Evolutionary conservation across 1,140 invertebrate species (phyloP).

Genomic region (Habropoda laboriosa): DNA sequence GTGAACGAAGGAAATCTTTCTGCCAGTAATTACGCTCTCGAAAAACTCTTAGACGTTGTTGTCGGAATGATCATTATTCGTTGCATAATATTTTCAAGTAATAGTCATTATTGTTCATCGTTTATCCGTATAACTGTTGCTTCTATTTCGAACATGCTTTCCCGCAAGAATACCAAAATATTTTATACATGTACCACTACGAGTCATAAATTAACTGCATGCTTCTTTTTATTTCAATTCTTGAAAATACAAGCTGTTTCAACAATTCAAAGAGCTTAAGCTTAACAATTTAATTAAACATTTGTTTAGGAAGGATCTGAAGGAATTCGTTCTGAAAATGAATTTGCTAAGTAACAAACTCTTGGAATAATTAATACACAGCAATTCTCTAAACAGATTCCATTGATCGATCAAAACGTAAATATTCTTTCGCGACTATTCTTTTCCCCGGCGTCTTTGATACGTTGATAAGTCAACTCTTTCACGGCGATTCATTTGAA

Average conservation of each 20-base stretch:
- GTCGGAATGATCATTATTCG: slow-evolving; percentile 25
- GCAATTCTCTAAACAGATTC: slow-evolving; percentile 27
- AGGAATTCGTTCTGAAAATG: background rate
- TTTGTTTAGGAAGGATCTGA: background rate
- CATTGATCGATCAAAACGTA: slow-evolving; percentile 40
- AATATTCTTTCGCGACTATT: slow-evolving; percentile 57
- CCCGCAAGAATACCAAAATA: too few species aligned
- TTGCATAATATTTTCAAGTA: slow-evolving; percentile 26
- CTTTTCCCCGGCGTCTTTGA: slow-evolving; percentile 40
- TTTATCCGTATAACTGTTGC: background rate
- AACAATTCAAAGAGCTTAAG: too few species aligned
- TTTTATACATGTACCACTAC: too few species aligned
- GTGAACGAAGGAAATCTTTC: slow-evolving; percentile 56
- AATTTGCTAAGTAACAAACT: slow-evolving; percentile 12
- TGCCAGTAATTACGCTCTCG: slow-evolving; percentile 56
- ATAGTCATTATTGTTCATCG: background rate
- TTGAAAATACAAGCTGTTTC: too few species aligned
- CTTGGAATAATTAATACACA: slow-evolving; percentile 35
- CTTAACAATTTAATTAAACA: too few species aligned
- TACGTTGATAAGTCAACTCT: slow-evolving; percentile 57
- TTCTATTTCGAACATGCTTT: background rate
- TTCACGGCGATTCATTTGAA: slow-evolving; percentile 67
- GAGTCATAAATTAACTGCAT: too few species aligned
- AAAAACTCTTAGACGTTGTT: slow-evolving; percentile 49
- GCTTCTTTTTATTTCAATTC: too few species aligned